Evolutionary conservation across 2,797 vertebrate genomes (phyloP).

Genomic region (Podargus strigoides): DNA sequence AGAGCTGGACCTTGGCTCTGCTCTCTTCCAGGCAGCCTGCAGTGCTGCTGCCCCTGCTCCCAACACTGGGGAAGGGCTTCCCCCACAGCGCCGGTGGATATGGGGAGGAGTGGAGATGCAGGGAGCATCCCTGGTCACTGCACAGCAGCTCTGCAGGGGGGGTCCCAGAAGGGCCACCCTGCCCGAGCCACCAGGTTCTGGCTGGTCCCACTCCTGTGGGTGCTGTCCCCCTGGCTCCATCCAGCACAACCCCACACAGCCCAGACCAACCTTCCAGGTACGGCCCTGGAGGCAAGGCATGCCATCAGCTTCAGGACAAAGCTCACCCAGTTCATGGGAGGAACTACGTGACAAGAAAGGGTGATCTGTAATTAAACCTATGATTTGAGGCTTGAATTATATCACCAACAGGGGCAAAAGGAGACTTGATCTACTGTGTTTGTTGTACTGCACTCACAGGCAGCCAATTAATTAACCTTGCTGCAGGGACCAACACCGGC

Average conservation of each 20-base stretch:
- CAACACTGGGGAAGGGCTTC: neutral
- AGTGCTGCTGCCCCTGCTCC: neutral
- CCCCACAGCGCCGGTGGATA: accelerated
- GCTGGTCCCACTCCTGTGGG: neutral
- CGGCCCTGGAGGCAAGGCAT: neutral
- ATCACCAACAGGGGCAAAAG: neutral
- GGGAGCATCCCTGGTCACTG: accelerated
- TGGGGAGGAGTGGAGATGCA: accelerated
- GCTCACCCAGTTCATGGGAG: neutral
- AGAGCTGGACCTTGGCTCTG: neutral
- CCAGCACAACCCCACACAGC: accelerated
- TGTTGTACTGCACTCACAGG: neutral
- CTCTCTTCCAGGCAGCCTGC: neutral
- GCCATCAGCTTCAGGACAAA: accelerated
- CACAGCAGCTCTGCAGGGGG: neutral
- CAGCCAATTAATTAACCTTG: neutral
- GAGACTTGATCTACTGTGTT: neutral
- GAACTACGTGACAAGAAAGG: neutral
- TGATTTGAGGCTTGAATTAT: neutral
- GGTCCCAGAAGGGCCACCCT: neutral
- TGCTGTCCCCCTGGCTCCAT: accelerated
- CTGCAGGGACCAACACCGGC: neutral
- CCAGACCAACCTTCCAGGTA: accelerated
- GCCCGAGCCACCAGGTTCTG: neutral
- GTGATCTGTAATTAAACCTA: neutral